A percentile compares a stretch with the other conserved stretches of the same genome.
Conservation (phyloP, 2,888 invertebrate genomes). For the Acleris sparsana region DNA sequence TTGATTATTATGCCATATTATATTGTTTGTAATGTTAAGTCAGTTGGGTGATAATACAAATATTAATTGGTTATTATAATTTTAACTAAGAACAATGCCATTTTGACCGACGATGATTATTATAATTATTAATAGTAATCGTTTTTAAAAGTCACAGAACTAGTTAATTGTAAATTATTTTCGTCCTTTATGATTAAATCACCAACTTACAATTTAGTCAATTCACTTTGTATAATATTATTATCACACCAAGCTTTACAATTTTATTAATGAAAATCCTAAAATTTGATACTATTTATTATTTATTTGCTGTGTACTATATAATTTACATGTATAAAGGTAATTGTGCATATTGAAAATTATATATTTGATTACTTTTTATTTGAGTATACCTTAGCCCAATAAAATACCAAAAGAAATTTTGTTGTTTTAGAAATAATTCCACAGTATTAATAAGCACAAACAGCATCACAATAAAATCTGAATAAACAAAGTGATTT, state of each 20-base stretch:
- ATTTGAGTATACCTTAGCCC: conserved; percentile 79
- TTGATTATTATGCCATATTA: conserved; percentile 80
- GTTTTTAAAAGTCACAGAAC: conserved; percentile 55
- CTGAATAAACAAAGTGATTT: conserved; percentile 30
- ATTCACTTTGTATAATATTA: conserved; percentile 74
- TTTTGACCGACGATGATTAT: conserved; percentile 56
- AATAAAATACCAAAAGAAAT: conserved; percentile 67
- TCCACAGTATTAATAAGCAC: conserved; percentile 36
- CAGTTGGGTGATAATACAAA: conserved; percentile 69
- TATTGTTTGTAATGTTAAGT: conserved; percentile 80
- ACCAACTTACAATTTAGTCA: conserved; percentile 76
- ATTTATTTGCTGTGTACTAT: conserved; percentile 83
- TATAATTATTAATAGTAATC: conserved; percentile 53
- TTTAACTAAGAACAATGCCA: conserved; percentile 63
- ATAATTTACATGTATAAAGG: conserved; percentile 83
- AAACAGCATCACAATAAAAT: conserved; percentile 36
- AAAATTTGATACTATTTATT: conserved; percentile 81
- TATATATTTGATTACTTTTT: conserved; percentile 81
- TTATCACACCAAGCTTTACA: conserved; percentile 76
- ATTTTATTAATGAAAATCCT: conserved; percentile 76
- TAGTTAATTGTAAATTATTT: conserved; percentile 65
- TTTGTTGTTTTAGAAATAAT: conserved; percentile 40
- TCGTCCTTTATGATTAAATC: conserved; percentile 58
- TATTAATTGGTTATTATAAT: conserved; percentile 64
- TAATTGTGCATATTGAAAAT: conserved; percentile 82